Conservation (phyloP, 92 coral and sea anemone species). For the Phymanthus crucifer region DNA sequence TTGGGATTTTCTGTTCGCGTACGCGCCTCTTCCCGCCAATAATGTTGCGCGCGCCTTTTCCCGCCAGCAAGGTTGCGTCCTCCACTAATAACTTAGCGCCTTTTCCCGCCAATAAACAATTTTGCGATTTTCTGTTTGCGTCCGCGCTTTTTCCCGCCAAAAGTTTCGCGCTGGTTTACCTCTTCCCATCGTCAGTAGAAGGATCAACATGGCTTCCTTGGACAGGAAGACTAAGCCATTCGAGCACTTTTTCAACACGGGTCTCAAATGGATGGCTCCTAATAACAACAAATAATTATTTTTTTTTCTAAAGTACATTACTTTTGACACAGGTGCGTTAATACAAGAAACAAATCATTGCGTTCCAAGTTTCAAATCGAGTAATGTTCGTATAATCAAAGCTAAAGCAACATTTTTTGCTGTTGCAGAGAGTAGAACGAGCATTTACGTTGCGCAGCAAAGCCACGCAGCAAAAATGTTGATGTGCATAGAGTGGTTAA, state of each 20-base stretch:
- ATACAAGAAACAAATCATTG: no score
- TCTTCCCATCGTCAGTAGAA: constrained; percentile 40
- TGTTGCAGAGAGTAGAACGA: no score
- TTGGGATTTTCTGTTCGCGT: neutral
- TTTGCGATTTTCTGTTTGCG: no score
- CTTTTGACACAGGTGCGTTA: no score
- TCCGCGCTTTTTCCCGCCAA: no score
- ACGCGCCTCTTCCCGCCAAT: neutral
- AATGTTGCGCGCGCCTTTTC: neutral
- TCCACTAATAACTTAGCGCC: no score
- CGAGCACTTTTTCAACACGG: constrained; percentile 75
- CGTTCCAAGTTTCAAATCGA: no score
- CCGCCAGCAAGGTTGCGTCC: neutral
- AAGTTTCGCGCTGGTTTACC: constrained; percentile 21
- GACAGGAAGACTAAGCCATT: constrained; percentile 81
- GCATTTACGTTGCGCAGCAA: no score
- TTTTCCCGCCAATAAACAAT: neutral
- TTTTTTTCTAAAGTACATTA: neutral
- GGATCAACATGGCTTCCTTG: constrained; percentile 56
- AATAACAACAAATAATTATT: constrained; percentile 1
- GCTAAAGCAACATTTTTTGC: no score
- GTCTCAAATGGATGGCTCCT: constrained; percentile 70
- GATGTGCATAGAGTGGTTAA: no score
- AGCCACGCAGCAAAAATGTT: no score
- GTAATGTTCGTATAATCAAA: no score